phyloP scores from a whole-genome alignment of 2,113 vertebrate genomes.

The Gymnocephalus cernua region DNA sequence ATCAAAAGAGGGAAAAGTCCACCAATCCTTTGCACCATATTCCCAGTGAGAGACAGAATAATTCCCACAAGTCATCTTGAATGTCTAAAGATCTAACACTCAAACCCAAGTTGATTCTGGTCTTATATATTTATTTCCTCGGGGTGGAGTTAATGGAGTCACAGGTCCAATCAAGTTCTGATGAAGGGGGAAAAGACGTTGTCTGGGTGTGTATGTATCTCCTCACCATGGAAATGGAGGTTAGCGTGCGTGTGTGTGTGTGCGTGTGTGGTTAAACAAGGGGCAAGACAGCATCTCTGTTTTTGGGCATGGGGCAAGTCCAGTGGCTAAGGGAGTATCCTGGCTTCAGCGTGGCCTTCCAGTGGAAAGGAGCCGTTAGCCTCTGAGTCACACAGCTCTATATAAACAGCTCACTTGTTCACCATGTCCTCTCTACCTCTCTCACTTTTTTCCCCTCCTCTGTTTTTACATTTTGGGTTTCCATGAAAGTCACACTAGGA shows the following conservation, averaged over 20 bases:
- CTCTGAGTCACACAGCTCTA: conserved; percentile 54
- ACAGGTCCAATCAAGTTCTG: conserved; percentile 76
- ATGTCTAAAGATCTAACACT: conserved; percentile 43
- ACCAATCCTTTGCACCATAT: conserved; percentile 5
- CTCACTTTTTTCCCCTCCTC: too few relatives aligned
- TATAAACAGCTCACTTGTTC: conserved; percentile 6
- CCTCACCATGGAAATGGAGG: conserved; percentile 54
- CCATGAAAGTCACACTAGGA: conserved; percentile 21
- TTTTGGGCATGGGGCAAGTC: conserved; percentile 68
- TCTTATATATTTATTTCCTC: conserved; percentile 73
- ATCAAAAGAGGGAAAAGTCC: conserved; percentile 19
- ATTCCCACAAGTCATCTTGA: conserved; percentile 44
- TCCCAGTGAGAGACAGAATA: conserved; percentile 10
- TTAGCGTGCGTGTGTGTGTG: conserved; percentile 8
- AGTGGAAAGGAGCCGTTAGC: conserved; percentile 59
- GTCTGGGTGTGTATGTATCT: conserved; percentile 27
- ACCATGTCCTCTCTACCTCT: not conserved
- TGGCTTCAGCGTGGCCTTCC: conserved; percentile 43
- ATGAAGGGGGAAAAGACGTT: conserved; percentile 37
- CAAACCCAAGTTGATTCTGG: conserved; percentile 25
- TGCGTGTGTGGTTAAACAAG: conserved; percentile 39
- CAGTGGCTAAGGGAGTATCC: conserved; percentile 58
- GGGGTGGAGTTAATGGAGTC: conserved; percentile 77
- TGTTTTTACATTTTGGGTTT: conserved; percentile 12
- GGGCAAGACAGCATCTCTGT: conserved; percentile 52